Evolutionary conservation across 1,140 invertebrate species (phyloP), one percentile per base, ranked within the genome.

Genomic region (Drosophila lini): DNA sequence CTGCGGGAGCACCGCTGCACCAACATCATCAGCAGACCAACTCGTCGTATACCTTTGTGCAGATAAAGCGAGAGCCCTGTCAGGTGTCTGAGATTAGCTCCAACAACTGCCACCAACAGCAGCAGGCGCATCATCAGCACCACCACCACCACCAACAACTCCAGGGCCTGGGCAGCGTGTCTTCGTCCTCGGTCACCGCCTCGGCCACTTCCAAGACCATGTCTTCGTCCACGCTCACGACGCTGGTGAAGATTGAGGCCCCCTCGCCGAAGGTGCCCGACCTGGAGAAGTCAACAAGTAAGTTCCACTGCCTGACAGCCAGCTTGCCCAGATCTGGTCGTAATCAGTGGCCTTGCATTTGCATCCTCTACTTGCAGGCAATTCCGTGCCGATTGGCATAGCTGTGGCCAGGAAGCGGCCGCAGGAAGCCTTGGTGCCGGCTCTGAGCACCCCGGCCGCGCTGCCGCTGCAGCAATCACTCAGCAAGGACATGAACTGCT

Each of bases 301-400:
- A 38, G 80, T 81, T 22, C 3, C 5, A 15, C 2, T 5, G 2
- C 36, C 40, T n/a, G 11, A n/a, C 34, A 9, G 11, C 25, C 34
- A 9, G 22, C n/a, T 10, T 9, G 16, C 6, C n/a, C n/a, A 15
- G 45, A 25, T 5, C 16, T 60, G 15, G 32, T 34, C 25, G 22
- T 38, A 31, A 40, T 22, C 47, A 22, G 34, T 36, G 15, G 19
- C 52, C 10, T 38, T 53, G 50, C 50, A 41, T 41, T 45, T 48
- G 19, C 25, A 48, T 32, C 15, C 34, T 60, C 8, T 16, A 31
- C 31, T 7, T 47, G 13, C 34, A 94, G 94, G 93, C 77, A 92
- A 90, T 85, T 94, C 94, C n/a, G 97, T 97, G 89, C 96, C 96
- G 67, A 96, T 97, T 78, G 97, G 97, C 45, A 97, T 97, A 81